phyloP scores from a whole-genome alignment of 2,888 invertebrate species.

The Macaria liturata region DNA sequence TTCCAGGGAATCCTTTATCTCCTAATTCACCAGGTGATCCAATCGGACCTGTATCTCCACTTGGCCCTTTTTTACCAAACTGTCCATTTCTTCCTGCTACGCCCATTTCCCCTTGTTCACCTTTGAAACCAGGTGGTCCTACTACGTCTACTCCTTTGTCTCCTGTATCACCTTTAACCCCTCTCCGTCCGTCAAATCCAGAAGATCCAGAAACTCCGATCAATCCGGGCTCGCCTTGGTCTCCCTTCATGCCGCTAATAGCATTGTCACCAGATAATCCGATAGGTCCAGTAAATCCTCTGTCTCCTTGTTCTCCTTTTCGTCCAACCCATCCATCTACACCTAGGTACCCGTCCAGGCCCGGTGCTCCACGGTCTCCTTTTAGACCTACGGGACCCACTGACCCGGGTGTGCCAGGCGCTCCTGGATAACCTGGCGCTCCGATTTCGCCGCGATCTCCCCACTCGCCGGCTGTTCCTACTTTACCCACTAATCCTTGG shows the following conservation, averaged over 20 bases:
- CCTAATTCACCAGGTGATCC: constrained; percentile 79
- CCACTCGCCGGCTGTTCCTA: constrained; percentile 55
- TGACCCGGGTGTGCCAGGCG: constrained; percentile 76
- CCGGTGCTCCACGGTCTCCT: constrained; percentile 53
- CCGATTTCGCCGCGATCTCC: constrained; percentile 92
- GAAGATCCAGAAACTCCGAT: constrained; percentile 76
- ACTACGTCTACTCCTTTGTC: constrained; percentile 71
- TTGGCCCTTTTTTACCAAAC: constrained; percentile 79
- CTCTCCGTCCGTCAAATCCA: constrained; percentile 66
- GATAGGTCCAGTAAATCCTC: constrained; percentile 79
- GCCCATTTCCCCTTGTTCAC: constrained; percentile 85
- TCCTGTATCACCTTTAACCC: constrained; percentile 83
- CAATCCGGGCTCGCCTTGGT: constrained; percentile 68
- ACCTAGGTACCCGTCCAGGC: constrained; percentile 51
- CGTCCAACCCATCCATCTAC: constrained; percentile 54
- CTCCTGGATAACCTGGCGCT: constrained; percentile 75
- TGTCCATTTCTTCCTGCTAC: constrained; percentile 71
- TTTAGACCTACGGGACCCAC: constrained; percentile 51
- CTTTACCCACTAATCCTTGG: constrained; percentile 60
- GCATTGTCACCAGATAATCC: constrained; percentile 85
- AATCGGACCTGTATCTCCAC: constrained; percentile 79
- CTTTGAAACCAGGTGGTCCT: constrained; percentile 84
- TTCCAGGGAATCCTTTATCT: constrained; percentile 77
- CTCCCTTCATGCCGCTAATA: constrained; percentile 85
- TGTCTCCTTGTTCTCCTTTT: constrained; percentile 77